Percentiles rank a stretch among this genome's conserved stretches.
Evolutionary conservation across 2,888 invertebrate species (phyloP).

Genomic region (Drosophila paranaensis): DNA sequence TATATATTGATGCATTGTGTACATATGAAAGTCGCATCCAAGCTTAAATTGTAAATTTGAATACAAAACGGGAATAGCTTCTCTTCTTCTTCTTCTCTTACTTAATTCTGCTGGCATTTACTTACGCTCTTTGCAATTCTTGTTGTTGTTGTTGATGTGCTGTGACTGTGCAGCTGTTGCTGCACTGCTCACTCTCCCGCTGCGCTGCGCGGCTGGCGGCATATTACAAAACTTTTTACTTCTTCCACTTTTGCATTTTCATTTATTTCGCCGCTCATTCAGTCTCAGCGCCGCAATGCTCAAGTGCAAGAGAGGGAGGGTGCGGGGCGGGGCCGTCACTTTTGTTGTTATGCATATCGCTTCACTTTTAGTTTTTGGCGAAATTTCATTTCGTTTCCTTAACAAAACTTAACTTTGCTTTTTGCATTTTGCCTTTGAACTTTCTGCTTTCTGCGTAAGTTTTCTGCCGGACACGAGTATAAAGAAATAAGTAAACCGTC

Average conservation of each 20-base stretch:
- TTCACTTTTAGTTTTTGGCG: conserved; percentile 49
- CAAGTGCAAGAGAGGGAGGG: background rate
- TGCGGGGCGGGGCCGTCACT: conserved; percentile 1
- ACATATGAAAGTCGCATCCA: background rate
- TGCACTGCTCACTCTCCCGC: background rate
- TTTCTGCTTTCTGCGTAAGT: conserved; percentile 42
- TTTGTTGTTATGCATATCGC: conserved; percentile 60
- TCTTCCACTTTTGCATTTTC: conserved; percentile 67
- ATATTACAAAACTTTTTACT: conserved; percentile 75
- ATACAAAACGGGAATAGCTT: background rate
- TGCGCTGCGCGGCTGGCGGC: conserved; percentile 27
- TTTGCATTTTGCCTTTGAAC: conserved; percentile 45
- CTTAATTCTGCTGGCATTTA: background rate
- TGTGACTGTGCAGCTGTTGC: conserved; percentile 22
- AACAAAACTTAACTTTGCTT: conserved; percentile 46
- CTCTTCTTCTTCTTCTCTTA: background rate
- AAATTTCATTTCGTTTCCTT: conserved; percentile 63
- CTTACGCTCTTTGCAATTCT: conserved; percentile 6
- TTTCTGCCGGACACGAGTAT: conserved; percentile 47
- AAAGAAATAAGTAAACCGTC: conserved; percentile 49
- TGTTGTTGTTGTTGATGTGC: conserved; percentile 11
- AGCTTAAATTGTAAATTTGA: conserved; percentile 1
- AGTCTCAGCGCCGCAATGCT: conserved; percentile 17
- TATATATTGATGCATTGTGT: background rate
- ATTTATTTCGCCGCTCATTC: conserved; percentile 67